A percentile compares a stretch with the other conserved stretches of the same genome.
phyloP scores from a whole-genome alignment of 2,888 invertebrate species.

The Smittia aterrima region DNA sequence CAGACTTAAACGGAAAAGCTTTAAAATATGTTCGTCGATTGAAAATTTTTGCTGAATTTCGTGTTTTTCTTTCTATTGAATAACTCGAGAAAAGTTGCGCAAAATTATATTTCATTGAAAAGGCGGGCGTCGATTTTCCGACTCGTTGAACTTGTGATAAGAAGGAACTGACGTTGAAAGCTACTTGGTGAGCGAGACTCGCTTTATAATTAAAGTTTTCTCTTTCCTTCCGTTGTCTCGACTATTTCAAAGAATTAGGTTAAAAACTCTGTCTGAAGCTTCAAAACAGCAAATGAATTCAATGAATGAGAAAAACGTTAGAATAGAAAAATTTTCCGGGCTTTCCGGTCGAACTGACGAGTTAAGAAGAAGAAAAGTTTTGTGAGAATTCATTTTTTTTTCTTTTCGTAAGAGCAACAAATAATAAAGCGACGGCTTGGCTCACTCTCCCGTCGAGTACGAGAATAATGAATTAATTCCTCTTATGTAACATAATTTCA shows the following conservation, averaged over 20 bases:
- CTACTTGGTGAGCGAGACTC: no score
- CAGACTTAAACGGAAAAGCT: slow-evolving; percentile 35
- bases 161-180: no score
- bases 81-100: not conserved
- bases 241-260: no score
- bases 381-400: no score
- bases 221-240: no score
- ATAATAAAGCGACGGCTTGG: no score
- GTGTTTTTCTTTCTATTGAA: slow-evolving; percentile 1
- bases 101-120: not conserved
- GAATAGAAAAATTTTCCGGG: not conserved
- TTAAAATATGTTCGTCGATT: slow-evolving; percentile 15
- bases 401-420: no score
- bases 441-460: no score
- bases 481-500: slow-evolving; percentile 35
- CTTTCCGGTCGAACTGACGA: not conserved
- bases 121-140: no score
- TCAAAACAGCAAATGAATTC: not conserved
- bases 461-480: not conserved
- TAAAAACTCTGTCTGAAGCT: no score
- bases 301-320: not conserved
- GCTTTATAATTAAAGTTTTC: no score
- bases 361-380: not conserved
- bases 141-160: no score
- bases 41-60: not conserved